Percentiles rank a stretch among this genome's conserved stretches.
Evolutionary conservation across 2,888 invertebrate genomes (phyloP).

Genomic region (Limnephilus rhombicus): DNA sequence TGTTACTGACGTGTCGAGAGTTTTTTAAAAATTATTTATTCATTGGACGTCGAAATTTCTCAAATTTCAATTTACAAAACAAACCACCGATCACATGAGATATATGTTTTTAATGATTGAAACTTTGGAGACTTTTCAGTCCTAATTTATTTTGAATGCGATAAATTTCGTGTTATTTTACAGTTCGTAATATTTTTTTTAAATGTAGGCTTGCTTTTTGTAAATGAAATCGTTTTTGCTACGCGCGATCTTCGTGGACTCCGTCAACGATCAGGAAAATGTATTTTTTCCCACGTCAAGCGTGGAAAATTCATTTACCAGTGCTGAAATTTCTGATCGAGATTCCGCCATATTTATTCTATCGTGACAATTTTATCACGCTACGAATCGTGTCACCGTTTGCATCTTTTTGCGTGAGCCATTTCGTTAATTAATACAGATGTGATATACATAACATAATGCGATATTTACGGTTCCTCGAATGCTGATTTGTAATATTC

Average conservation of each 20-base stretch:
- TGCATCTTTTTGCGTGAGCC: background rate
- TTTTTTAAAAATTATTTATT: slow-evolving; percentile 29
- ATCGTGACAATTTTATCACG: slow-evolving; percentile 33
- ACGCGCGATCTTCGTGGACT: background rate
- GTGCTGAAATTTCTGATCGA: slow-evolving; percentile 32
- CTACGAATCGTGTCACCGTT: background rate
- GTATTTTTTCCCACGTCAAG: slow-evolving; percentile 32
- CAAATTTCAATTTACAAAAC: slow-evolving; percentile 27
- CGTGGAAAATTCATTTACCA: slow-evolving; percentile 30
- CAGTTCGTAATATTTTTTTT: too few relatives aligned
- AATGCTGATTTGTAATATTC: background rate
- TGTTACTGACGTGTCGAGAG: slow-evolving; percentile 9
- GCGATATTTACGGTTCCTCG: background rate
- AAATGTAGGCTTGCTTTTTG: background rate
- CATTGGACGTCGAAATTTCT: background rate
- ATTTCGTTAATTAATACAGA: background rate
- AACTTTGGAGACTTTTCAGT: background rate
- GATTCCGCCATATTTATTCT: slow-evolving; percentile 24
- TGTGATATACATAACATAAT: background rate
- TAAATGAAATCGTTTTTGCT: background rate
- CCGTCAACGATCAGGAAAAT: slow-evolving; percentile 18
- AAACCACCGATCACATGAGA: background rate
- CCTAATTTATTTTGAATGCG: background rate
- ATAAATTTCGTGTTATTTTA: background rate
- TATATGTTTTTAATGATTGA: background rate